Conservation (phyloP, 2,113 vertebrate genomes). For the Grus americana region DNA sequence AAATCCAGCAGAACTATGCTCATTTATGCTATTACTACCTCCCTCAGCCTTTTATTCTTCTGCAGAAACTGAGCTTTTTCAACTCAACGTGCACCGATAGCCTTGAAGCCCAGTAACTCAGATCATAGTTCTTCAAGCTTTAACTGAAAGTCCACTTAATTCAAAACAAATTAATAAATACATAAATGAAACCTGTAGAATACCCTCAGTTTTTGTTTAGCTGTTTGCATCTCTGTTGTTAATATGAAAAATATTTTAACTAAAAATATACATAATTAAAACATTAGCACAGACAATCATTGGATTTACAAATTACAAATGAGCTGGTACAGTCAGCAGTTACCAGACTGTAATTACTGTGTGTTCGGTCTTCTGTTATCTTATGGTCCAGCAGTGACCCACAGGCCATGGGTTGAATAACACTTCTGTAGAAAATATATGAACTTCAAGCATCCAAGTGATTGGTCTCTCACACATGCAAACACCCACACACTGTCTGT, state of each 20-base stretch:
- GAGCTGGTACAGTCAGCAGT: neutral
- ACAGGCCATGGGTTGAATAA: neutral
- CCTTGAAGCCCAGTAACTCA: neutral
- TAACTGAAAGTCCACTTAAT: neutral
- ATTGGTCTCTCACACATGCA: neutral
- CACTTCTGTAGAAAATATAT: neutral
- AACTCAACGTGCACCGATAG: neutral
- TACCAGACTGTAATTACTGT: neutral
- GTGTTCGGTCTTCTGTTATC: neutral
- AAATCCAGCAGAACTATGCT: neutral
- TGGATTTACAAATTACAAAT: neutral
- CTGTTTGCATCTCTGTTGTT: neutral
- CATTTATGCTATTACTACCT: neutral
- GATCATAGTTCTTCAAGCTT: neutral
- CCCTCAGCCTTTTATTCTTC: neutral
- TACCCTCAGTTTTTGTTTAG: neutral
- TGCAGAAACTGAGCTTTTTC: neutral
- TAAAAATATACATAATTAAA: neutral
- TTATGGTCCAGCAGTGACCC: neutral
- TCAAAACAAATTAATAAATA: neutral
- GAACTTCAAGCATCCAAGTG: neutral
- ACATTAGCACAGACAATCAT: neutral
- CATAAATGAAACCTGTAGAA: neutral
- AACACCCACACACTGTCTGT: slow-evolving; percentile 16
- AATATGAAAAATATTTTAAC: neutral